These are phyloP conservation scores for Lottia gigantea DNA, from an alignment of 2,888 invertebrate species.

Conservation along the genomic window DNA sequence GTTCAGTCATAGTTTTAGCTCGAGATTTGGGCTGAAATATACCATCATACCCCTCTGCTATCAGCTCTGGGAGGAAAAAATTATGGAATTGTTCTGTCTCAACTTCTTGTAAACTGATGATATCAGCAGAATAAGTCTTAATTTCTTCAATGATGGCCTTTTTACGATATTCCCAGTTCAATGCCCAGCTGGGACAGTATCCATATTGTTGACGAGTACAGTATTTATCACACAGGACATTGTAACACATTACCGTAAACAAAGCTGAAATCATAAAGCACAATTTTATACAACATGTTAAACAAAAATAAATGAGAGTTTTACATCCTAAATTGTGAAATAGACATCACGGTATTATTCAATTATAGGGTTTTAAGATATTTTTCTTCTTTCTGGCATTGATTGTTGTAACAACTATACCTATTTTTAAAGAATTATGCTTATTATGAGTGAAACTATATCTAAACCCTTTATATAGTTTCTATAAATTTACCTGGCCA, in stretches of 20 bases:
- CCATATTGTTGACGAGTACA: constrained; percentile 99
- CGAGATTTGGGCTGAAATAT: constrained; percentile 98
- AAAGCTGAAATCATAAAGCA: constrained; percentile 73
- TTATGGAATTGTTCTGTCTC: constrained; percentile 99
- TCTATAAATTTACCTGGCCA: too few relatives aligned
- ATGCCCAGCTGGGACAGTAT: constrained; percentile 98
- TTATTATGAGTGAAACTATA: too few relatives aligned
- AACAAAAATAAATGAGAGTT: too few relatives aligned
- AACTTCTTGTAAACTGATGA: constrained; percentile 96
- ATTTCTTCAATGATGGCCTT: constrained; percentile 97
- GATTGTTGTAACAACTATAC: too few relatives aligned
- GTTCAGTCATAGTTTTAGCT: constrained; percentile 97
- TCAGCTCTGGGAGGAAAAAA: constrained; percentile 94
- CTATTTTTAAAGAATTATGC: too few relatives aligned
- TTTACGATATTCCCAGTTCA: constrained; percentile 98
- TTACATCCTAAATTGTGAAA: too few relatives aligned
- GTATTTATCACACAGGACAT: constrained; percentile 98
- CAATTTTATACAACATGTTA: too few relatives aligned
- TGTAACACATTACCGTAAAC: constrained; percentile 99
- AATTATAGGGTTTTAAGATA: too few relatives aligned
- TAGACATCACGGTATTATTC: too few relatives aligned
- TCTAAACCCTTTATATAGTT: too few relatives aligned
- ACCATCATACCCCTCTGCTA: constrained; percentile 86
- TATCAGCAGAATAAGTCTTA: constrained; percentile 94
- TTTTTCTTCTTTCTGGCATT: too few relatives aligned